Percentiles rank a stretch among this genome's conserved stretches.
Evolutionary conservation across 1,140 invertebrate genomes (phyloP).

Genomic region (Lepidostoma basale): DNA sequence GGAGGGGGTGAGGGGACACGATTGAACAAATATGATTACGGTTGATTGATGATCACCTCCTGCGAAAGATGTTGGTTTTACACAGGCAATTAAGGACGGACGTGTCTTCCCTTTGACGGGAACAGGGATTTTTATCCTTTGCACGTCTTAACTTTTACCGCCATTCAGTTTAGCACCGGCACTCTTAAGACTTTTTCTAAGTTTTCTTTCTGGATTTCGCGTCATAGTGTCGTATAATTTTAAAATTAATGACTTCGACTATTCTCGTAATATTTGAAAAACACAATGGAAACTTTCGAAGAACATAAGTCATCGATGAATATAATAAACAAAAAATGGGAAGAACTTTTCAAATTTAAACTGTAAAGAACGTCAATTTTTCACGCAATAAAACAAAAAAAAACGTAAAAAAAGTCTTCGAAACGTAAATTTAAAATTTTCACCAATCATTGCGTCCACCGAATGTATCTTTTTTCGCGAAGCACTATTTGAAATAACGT

Average conservation of each 20-base stretch:
- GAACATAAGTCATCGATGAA: no score
- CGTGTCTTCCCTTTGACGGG: background rate
- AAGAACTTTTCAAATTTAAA: no score
- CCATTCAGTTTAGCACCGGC: background rate
- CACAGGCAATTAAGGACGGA: conserved; percentile 13
- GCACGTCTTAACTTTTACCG: background rate
- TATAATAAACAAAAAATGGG: no score
- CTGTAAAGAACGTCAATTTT: no score
- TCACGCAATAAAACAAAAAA: no score
- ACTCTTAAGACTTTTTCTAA: no score
- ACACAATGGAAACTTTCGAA: no score
- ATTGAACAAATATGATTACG: conserved; percentile 20
- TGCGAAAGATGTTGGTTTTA: conserved; percentile 20
- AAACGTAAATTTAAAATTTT: conserved; percentile 24
- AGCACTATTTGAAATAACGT: conserved; percentile 21
- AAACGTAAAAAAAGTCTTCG: no score
- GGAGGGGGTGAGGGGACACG: background rate
- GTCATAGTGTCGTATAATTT: no score
- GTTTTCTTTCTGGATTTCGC: no score
- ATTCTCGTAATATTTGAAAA: no score
- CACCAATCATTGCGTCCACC: conserved; percentile 9
- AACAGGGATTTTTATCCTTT: conserved; percentile 8
- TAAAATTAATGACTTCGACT: no score
- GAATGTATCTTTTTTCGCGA: conserved; percentile 16
- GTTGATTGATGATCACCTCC: conserved; percentile 13